Evolutionary conservation across 1,140 invertebrate species (phyloP), one percentile per base, ranked within the genome.

Genomic region (Cylas formicarius): DNA sequence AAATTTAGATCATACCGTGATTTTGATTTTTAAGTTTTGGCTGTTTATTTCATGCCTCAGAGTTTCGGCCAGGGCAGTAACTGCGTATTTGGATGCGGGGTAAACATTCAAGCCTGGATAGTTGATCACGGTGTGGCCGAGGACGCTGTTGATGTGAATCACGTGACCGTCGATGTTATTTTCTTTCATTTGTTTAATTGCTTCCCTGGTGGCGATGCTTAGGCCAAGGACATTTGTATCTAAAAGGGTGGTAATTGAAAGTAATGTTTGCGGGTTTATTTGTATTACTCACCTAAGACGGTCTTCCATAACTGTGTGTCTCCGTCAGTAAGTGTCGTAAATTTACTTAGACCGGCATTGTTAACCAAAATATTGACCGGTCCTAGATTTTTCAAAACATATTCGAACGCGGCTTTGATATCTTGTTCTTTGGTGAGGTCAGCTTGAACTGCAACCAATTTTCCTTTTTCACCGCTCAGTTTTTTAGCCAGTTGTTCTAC

Each of bases 361-460:
- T 83, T 83, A 22, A 84, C 66, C 11, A 80, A 69, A 6, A 82
- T 70, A 53, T 82, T 75, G 2, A 82, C 63, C 4, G 74, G 71
- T 6, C 76, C 76, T 37, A 76, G 64, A 4, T 73, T 60, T 2
- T 57, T 47, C 29, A 75, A 68, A 3, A 79, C 71, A 63, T 69
- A 72, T 27, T 72, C 63, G 57, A 84, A 85, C 36, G 80, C 74
- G 4, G 63, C 58, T 11, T 70, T 58, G 9, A 86, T 73, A n/a
- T 84, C 73, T 0, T 66, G 61, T 37, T 78, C 71, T 20, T 78
- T 71, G 0, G 70, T 67, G 2, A 87, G 66, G 63, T 88, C 84
- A 60, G 82, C 84, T 46, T 62, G 57, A 2, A 53, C 43, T 4
- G 64, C 57, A 20, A 57, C 38, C 8, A 74, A 62, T 17, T 52